A percentile compares a stretch with the other conserved stretches of the same genome.
Conservation (phyloP, 2,797 vertebrate genomes). For the Acrossocheilus wenchowensis region DNA sequence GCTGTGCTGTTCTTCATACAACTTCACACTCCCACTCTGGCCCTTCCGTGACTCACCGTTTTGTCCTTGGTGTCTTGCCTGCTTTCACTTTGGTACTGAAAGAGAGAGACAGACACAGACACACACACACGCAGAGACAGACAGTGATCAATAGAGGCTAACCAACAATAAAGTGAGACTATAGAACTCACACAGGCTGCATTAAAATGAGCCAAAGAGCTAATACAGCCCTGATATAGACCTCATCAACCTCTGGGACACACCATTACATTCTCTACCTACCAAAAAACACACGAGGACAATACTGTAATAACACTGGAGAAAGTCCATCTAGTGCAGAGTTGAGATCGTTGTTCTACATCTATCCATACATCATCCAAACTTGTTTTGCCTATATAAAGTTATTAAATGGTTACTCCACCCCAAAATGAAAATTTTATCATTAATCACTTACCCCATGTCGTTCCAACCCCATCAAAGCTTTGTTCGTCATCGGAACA, state of each 20-base stretch:
- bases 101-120: background rate
- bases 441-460: no score
- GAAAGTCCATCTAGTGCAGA: background rate
- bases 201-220: background rate
- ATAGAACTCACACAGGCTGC: background rate
- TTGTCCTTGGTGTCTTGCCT: constrained; percentile 90
- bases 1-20: constrained; percentile 1
- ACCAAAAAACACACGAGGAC: constrained; percentile 1
- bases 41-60: constrained; percentile 80
- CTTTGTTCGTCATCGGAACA: no score
- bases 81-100: constrained; percentile 86
- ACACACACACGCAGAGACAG: background rate
- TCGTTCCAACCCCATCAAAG: no score
- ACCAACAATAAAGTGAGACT: constrained; percentile 43
- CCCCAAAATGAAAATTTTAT: no score
- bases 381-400: background rate
- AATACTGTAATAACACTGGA: background rate
- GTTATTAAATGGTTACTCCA: background rate
- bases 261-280: constrained; percentile 27
- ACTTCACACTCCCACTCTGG: constrained; percentile 8
- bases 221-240: background rate
- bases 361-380: background rate
- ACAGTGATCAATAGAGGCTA: constrained; percentile 46
- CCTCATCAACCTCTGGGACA: constrained; percentile 11
- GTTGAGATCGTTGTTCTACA: background rate